Percentiles rank a stretch among this genome's conserved stretches.
Evolutionary conservation across 2,113 vertebrate species (phyloP).

Genomic region (Leucoraja erinaceus): DNA sequence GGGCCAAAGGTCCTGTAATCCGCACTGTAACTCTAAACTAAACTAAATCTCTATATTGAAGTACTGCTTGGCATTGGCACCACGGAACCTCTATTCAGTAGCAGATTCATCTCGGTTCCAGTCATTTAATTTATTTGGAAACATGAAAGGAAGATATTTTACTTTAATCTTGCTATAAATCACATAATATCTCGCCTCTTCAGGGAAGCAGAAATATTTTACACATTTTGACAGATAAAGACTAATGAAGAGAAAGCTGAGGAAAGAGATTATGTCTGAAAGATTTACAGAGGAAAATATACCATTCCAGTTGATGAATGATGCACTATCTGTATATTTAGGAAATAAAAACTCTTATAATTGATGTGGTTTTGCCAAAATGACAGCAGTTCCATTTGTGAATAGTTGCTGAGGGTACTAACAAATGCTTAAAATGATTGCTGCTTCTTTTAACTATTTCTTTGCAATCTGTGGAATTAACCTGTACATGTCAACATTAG

Average conservation of each 20-base stretch:
- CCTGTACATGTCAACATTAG: neutral
- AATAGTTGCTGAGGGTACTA: neutral
- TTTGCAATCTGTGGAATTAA: neutral
- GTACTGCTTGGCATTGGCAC: neutral
- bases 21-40: no score
- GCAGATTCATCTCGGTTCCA: neutral
- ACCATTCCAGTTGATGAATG: neutral
- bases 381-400: neutral
- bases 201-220: neutral
- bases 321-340: neutral
- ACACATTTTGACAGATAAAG: neutral
- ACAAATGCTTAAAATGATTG: neutral
- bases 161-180: neutral
- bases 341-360: neutral
- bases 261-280: neutral
- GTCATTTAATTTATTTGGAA: neutral
- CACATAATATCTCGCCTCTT: neutral
- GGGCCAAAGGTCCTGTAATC: no score
- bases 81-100: neutral
- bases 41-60: no score
- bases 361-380: neutral
- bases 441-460: neutral
- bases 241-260: neutral
- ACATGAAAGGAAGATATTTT: neutral
- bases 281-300: neutral